Percentiles rank a stretch among this genome's conserved stretches.
These are phyloP conservation scores for Hafferia zeledoni DNA, from an alignment of 2,797 vertebrate genomes.

Conservation along the genomic window DNA sequence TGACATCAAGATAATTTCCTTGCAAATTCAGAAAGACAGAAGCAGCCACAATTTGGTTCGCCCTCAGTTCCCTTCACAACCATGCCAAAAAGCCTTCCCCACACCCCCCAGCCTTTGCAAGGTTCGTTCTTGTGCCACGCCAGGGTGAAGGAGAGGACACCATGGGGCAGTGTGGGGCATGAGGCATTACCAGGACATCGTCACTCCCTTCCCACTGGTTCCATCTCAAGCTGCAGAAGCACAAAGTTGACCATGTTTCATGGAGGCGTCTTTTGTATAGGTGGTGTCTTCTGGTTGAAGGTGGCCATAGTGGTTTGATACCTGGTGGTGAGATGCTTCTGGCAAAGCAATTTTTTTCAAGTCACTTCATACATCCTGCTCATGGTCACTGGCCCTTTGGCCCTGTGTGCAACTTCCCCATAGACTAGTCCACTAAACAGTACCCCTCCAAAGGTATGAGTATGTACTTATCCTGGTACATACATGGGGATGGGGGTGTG, in stretches of 20 bases:
- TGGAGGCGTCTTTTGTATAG: neutral
- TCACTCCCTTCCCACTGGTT: neutral
- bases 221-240: neutral
- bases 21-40: neutral
- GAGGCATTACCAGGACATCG: neutral
- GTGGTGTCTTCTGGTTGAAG: neutral
- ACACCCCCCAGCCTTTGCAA: neutral
- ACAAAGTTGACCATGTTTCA: neutral
- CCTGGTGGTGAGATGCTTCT: neutral
- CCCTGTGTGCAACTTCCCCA: neutral
- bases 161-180: accelerated
- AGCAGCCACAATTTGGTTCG: neutral
- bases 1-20: neutral
- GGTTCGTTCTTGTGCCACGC: accelerated
- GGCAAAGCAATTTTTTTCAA: neutral
- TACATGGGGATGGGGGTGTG: accelerated
- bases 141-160: neutral
- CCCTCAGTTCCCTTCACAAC: neutral
- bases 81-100: neutral
- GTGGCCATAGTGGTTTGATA: neutral
- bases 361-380: neutral
- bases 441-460: neutral
- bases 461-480: no score
- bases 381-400: neutral
- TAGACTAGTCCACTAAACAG: neutral